Evolutionary conservation across 2,113 vertebrate species (phyloP).

Genomic region (Corythornis cristatus): DNA sequence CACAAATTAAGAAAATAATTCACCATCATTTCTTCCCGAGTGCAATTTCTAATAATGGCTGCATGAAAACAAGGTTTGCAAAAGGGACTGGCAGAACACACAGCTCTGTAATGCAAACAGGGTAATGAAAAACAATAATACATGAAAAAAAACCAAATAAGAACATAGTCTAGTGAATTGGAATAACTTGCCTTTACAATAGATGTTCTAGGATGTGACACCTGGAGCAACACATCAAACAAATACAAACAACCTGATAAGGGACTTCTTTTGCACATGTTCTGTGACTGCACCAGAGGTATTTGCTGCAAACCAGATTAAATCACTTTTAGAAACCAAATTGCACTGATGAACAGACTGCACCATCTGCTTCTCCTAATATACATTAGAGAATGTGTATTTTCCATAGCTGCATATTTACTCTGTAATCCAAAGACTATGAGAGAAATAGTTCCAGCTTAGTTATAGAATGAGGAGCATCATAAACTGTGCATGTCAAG

Average conservation of each 20-base stretch:
- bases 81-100: not conserved
- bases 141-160: not conserved
- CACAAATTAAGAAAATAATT: not conserved
- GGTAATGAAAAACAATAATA: not conserved
- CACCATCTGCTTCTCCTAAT: constrained; percentile 52
- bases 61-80: not conserved
- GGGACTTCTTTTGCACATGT: not conserved
- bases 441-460: not conserved
- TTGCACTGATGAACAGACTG: constrained; percentile 29
- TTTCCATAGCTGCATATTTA: constrained; percentile 50
- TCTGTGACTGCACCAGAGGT: not conserved
- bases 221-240: not conserved
- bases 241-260: not conserved
- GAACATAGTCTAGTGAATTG: not conserved
- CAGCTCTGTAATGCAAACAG: not conserved
- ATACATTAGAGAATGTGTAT: constrained; percentile 37
- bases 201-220: not conserved
- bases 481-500: not conserved
- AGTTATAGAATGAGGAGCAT: not conserved
- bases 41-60: not conserved
- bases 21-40: not conserved
- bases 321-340: constrained; percentile 50
- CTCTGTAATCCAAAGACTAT: not conserved
- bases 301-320: constrained; percentile 46
- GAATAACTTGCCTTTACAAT: not conserved